Conservation (phyloP, 2,113 vertebrate species). For the Equus przewalskii region DNA sequence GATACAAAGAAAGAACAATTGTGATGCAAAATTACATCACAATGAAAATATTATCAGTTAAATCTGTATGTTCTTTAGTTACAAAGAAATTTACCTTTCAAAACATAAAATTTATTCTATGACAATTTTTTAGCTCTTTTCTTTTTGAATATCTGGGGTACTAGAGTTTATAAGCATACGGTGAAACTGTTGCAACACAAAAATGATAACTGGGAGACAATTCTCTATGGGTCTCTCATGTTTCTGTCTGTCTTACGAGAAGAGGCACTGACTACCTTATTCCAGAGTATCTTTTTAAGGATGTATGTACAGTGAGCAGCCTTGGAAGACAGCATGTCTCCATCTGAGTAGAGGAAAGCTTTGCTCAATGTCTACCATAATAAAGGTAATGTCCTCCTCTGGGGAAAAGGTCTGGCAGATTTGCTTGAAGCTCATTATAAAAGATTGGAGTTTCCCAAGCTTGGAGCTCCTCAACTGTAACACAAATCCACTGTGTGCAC, state of each 20-base stretch:
- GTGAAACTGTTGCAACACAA: not conserved
- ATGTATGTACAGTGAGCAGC: not conserved
- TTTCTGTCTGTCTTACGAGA: not conserved
- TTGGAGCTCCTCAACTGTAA: not conserved
- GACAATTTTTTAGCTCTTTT: not conserved
- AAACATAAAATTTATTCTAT: not conserved
- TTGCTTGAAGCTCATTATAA: conserved; percentile 38
- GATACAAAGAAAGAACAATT: not conserved
- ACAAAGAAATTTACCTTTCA: not conserved
- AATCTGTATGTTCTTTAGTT: not conserved
- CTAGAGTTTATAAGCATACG: not conserved
- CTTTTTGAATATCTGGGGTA: not conserved
- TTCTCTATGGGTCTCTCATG: not conserved
- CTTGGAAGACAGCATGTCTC: not conserved
- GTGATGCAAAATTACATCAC: conserved; percentile 10
- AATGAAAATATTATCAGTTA: conserved; percentile 20
- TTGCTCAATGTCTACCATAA: not conserved
- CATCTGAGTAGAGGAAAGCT: not conserved
- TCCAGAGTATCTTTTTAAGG: not conserved
- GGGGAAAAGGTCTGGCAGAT: not conserved
- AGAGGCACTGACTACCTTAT: not conserved
- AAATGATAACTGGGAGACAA: not conserved
- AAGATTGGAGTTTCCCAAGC: not conserved
- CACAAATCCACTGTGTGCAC: not conserved
- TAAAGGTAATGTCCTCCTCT: not conserved